Evolutionary conservation across 1,140 invertebrate species (phyloP).

Genomic region (Pantala flavescens): DNA sequence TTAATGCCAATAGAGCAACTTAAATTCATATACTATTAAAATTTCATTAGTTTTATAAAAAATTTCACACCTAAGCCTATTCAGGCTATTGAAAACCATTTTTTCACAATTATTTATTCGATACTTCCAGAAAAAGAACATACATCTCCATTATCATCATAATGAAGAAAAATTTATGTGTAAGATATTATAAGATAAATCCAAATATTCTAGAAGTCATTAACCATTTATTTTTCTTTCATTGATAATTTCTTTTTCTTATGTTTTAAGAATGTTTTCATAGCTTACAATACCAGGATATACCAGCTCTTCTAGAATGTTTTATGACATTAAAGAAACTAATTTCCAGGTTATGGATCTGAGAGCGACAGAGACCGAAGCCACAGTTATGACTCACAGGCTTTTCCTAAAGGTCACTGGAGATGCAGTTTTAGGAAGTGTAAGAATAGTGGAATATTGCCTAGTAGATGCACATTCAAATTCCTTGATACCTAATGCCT

Average conservation of each 20-base stretch:
- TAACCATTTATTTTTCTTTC: neutral
- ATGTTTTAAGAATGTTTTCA: neutral
- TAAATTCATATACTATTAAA: too few species aligned
- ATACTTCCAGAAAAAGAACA: too few species aligned
- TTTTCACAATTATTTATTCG: too few species aligned
- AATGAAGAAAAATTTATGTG: too few species aligned
- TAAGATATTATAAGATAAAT: too few species aligned
- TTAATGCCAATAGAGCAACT: too few species aligned
- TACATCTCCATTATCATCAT: too few species aligned
- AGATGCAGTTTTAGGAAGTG: conserved; percentile 47
- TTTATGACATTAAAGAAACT: conserved; percentile 1
- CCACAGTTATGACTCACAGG: conserved; percentile 36
- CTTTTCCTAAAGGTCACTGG: conserved; percentile 40
- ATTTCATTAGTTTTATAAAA: too few species aligned
- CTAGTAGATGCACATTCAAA: neutral
- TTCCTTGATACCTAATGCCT: neutral
- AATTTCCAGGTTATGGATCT: conserved; percentile 53
- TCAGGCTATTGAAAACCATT: too few species aligned
- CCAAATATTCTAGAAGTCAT: too few species aligned
- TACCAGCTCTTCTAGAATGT: neutral
- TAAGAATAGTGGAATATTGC: conserved; percentile 29
- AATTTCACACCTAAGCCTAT: too few species aligned
- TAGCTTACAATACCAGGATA: too few species aligned
- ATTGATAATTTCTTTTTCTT: neutral
- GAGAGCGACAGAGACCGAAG: conserved; percentile 58